phyloP scores from a whole-genome alignment of 2,797 vertebrate species.

The Passerculus sandwichensis region DNA sequence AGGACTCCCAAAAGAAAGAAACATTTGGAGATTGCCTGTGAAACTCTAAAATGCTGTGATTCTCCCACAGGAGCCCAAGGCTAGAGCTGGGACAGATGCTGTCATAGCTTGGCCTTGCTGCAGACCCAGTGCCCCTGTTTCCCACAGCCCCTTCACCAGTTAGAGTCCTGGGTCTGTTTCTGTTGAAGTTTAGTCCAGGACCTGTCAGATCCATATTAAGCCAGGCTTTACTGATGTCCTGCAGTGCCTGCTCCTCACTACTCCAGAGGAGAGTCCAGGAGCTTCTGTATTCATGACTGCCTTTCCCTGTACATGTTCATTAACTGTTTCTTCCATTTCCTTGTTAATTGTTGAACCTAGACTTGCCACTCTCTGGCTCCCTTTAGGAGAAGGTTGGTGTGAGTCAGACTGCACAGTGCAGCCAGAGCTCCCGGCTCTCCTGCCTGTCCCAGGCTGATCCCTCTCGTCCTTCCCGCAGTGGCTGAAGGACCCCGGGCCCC shows the following conservation, averaged over 20 bases:
- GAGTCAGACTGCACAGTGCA: not conserved
- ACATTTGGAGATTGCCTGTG: not conserved
- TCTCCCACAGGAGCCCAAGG: not conserved
- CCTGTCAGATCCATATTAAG: not conserved
- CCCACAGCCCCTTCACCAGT: not conserved
- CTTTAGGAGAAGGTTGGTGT: not conserved
- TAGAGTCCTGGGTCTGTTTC: not conserved
- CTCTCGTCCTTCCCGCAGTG: constrained; percentile 77
- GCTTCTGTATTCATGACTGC: not conserved
- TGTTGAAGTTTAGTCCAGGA: not conserved
- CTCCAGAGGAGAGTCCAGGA: not conserved
- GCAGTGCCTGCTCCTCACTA: not conserved
- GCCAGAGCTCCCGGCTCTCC: rapidly evolving
- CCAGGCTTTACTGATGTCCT: not conserved
- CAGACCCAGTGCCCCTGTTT: not conserved
- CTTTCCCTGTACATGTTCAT: not conserved
- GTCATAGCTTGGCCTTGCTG: not conserved
- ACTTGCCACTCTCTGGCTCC: not conserved
- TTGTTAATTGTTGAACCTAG: not conserved
- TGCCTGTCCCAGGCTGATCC: rapidly evolving
- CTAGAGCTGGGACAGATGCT: not conserved
- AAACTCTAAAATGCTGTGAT: not conserved
- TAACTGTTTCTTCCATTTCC: not conserved
- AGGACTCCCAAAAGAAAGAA: not conserved
- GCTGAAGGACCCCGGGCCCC: constrained; percentile 90